phyloP scores from a whole-genome alignment of 2,888 invertebrate genomes.

The Caenorhabditis afra region DNA sequence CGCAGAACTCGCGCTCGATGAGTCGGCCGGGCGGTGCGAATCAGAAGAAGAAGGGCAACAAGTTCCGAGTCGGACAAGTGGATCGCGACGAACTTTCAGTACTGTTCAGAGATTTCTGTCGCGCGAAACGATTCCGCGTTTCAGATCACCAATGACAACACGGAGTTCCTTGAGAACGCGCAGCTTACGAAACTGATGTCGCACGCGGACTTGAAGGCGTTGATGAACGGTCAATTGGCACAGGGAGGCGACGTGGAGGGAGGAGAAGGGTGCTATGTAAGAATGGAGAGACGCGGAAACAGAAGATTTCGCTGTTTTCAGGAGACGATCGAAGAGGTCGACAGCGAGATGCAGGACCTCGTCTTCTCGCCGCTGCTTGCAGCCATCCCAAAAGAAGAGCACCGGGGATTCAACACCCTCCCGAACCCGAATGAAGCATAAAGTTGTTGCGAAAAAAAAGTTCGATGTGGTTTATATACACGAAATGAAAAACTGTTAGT shows the following conservation, averaged over 20 bases:
- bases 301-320: not conserved
- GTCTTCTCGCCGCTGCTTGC: constrained; percentile 30
- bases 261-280: constrained; percentile 40
- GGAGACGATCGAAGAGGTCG: constrained; percentile 50
- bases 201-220: constrained; percentile 49
- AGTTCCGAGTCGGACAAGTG: constrained; percentile 3
- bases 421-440: not conserved
- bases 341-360: constrained; percentile 41
- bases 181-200: constrained; percentile 58
- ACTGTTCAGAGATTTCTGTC: not conserved
- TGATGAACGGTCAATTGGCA: constrained; percentile 20
- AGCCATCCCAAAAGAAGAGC: constrained; percentile 18
- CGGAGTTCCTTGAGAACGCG: constrained; percentile 54
- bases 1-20: not conserved
- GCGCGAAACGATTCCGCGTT: not conserved
- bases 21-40: not conserved
- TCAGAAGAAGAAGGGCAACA: not conserved
- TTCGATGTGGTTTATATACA: too few relatives aligned
- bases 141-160: constrained; percentile 42
- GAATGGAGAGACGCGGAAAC: not conserved
- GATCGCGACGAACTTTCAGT: constrained; percentile 6
- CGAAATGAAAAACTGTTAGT: too few relatives aligned
- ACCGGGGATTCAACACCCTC: constrained; percentile 6
- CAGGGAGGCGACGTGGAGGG: constrained; percentile 29
- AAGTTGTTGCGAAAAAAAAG: not conserved